Evolutionary conservation across 2,888 invertebrate species (phyloP), one percentile per base, ranked within the genome.

Genomic region (Drosophila putrida): DNA sequence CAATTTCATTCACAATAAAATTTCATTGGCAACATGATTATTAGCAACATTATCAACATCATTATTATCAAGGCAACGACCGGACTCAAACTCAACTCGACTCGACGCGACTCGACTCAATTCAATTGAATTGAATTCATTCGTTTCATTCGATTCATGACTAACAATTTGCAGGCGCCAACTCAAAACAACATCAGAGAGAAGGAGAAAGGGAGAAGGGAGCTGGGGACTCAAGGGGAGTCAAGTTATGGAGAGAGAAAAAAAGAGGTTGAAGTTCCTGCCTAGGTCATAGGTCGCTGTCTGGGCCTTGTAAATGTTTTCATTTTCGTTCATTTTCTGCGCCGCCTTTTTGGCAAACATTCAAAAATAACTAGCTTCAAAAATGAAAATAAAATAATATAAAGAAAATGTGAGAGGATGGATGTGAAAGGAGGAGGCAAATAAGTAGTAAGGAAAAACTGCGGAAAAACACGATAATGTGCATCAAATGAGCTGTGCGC

Each of bases 401-500:
- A 50, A 25, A 31, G 61, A 13, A 28, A 31, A 6, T 6, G 6
- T 31, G 31, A 6, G 5, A 8, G 31, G 28, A 28, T 31, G 31
- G 31, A 8, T 3, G 31, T 3, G 31, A 6, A 36, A n/a, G 13
- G 20, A 13, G n/a, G 25, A 13, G 10, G n/a, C 6, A 3, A 11
- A 35, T 49, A 53, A 62, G 36, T 41, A 20, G 38, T 50, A 44
- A 9, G 36, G 35, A 57, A 55, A 67, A 67, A 77, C 62, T 60
- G 59, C 59, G 41, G 54, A 63, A 71, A 68, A 75, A 80, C 82
- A 85, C 72, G 86, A 88, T 83, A 88, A 88, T 83, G 82, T 88
- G 82, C 83, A 83, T 88, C 87, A 88, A 88, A 83, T 88, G 88
- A 83, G 83, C 86, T 88, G 88, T 88, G 88, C 80, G 75, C 77